These are phyloP conservation scores for Sinodicranocentrus sp. DNA, from an alignment of 2,888 invertebrate genomes.

Conservation along the genomic window DNA sequence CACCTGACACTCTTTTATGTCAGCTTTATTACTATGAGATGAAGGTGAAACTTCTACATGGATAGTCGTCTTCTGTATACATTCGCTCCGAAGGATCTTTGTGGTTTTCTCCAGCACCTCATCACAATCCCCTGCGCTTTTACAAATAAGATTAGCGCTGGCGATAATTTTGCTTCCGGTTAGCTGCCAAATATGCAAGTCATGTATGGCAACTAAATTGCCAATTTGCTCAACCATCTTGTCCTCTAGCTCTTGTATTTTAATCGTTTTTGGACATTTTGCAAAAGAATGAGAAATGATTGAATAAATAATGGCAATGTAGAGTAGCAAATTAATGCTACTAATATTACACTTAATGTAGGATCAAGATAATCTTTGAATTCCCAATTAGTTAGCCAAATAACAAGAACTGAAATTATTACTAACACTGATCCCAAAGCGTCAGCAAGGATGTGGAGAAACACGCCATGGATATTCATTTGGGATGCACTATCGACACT, in stretches of 20 bases:
- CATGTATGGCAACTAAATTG: conserved; percentile 96
- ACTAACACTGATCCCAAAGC: conserved; percentile 96
- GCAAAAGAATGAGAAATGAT: conserved; percentile 94
- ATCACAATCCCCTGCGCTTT: conserved; percentile 94
- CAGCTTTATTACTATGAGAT: too few relatives aligned
- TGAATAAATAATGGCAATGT: conserved; percentile 93
- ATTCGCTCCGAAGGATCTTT: conserved; percentile 84
- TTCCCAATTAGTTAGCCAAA: conserved; percentile 87
- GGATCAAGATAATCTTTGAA: conserved; percentile 93
- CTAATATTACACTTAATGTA: conserved; percentile 92
- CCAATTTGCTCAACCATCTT: conserved; percentile 92
- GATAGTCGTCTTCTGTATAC: too few relatives aligned
- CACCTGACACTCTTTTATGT: too few relatives aligned
- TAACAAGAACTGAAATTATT: conserved; percentile 87
- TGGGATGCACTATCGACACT: conserved; percentile 81
- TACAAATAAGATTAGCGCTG: conserved; percentile 97
- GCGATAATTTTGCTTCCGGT: conserved; percentile 98
- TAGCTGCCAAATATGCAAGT: conserved; percentile 98
- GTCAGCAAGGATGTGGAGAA: conserved; percentile 97
- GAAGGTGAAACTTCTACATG: conserved; percentile 87
- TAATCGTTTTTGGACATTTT: conserved; percentile 99
- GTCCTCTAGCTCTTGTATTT: conserved; percentile 94
- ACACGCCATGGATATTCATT: conserved; percentile 98
- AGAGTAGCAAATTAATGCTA: conserved; percentile 89
- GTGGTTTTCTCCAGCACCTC: conserved; percentile 96